Evolutionary conservation across 2,797 vertebrate genomes (phyloP).

Genomic region (Anolis apletophallus): DNA sequence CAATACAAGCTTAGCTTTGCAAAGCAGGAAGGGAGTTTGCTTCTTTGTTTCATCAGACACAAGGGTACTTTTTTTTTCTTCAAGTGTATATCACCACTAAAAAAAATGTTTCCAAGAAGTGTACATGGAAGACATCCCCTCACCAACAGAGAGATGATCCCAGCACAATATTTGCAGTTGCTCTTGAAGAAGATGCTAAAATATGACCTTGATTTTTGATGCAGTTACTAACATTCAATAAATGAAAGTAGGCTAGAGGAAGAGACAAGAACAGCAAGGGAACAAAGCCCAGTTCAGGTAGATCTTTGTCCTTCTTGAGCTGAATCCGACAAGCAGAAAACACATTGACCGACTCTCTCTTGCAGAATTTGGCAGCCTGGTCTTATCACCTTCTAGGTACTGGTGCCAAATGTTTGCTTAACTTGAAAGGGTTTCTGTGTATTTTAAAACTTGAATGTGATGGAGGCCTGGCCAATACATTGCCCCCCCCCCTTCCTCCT

Average conservation of each 20-base stretch:
- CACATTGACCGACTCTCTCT: background rate
- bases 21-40: background rate
- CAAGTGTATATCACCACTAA: constrained; percentile 17
- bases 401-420: background rate
- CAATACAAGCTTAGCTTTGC: background rate
- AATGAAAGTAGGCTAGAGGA: no score
- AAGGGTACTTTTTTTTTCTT: constrained; percentile 17
- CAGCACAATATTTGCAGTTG: background rate
- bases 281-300: background rate
- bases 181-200: background rate
- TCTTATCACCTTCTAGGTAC: background rate
- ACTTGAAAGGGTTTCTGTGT: background rate
- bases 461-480: no score
- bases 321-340: background rate
- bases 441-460: background rate
- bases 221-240: background rate
- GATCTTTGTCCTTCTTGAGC: background rate
- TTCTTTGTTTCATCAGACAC: constrained; percentile 52
- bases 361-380: background rate
- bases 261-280: background rate
- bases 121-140: background rate
- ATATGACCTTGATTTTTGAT: background rate
- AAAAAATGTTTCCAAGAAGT: background rate
- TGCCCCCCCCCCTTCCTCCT: background rate
- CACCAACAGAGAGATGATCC: no score